phyloP scores from a whole-genome alignment of 2,888 invertebrate species.

The Melipona beecheii region DNA sequence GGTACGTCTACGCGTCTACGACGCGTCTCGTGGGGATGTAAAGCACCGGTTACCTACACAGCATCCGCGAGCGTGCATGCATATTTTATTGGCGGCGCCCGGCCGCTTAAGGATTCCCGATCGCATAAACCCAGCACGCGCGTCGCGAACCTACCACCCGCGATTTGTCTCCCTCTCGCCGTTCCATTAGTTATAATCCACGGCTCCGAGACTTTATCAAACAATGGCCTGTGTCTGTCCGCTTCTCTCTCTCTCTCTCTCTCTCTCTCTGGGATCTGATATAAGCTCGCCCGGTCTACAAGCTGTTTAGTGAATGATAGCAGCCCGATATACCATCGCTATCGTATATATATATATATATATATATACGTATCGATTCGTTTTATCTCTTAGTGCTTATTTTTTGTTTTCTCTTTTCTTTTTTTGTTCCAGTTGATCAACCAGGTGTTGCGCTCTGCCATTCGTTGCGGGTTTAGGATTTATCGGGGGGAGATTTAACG shows the following conservation, averaged over 20 bases:
- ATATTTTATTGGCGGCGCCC: conserved; percentile 67
- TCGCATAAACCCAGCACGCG: conserved; percentile 55
- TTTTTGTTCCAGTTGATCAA: neutral
- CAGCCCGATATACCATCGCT: conserved; percentile 22
- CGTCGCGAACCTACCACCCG: conserved; percentile 23
- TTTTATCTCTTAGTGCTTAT: neutral
- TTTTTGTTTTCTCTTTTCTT: neutral
- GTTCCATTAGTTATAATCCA: conserved; percentile 63
- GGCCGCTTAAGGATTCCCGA: conserved; percentile 60
- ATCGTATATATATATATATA: no score
- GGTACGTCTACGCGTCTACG: conserved; percentile 70
- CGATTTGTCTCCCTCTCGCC: conserved; percentile 39
- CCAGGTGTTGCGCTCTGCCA: neutral
- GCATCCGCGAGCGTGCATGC: conserved; percentile 59
- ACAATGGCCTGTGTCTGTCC: conserved; percentile 44
- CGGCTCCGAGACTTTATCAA: conserved; percentile 54
- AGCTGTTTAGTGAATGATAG: conserved; percentile 53
- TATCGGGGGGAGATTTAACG: conserved; percentile 10
- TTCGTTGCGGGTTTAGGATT: conserved; percentile 5
- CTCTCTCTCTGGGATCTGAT: conserved; percentile 25
- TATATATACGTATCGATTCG: conserved; percentile 11
- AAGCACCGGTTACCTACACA: conserved; percentile 60
- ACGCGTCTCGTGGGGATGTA: conserved; percentile 68
- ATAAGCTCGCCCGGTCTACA: conserved; percentile 14
- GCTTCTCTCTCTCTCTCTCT: conserved; percentile 13